These are phyloP conservation scores for Diplodus sargus DNA, from an alignment of 2,797 vertebrate genomes.

Conservation along the genomic window DNA sequence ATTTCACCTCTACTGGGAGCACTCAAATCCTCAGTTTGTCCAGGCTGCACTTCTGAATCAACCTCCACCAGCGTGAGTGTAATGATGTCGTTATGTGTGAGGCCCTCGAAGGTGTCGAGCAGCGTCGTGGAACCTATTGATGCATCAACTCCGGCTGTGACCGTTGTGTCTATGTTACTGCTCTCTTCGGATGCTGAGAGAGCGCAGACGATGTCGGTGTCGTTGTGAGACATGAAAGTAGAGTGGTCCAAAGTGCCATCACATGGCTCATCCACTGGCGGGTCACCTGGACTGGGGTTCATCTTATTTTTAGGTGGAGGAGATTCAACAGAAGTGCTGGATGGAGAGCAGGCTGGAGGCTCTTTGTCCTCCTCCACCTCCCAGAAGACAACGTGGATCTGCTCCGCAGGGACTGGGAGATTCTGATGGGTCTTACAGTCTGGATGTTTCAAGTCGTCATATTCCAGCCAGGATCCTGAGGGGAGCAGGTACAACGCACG, in stretches of 20 bases:
- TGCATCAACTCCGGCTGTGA: conserved; percentile 22
- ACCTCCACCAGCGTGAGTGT: conserved; percentile 85
- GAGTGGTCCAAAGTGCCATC: conserved; percentile 33
- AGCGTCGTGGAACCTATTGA: conserved; percentile 76
- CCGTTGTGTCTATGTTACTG: neutral
- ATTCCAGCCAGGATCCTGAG: conserved; percentile 93
- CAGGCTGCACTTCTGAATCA: conserved; percentile 52
- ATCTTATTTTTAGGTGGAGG: neutral
- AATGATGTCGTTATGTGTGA: conserved; percentile 80
- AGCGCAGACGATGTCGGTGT: conserved; percentile 54
- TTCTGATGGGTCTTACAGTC: conserved; percentile 74
- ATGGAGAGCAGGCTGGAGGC: conserved; percentile 43
- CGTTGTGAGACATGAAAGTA: conserved; percentile 38
- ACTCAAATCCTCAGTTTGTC: neutral
- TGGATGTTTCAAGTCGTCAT: conserved; percentile 90
- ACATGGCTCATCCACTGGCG: neutral
- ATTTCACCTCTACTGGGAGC: neutral
- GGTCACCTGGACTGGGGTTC: neutral
- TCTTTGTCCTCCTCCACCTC: conserved; percentile 71
- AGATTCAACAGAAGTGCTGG: conserved; percentile 39
- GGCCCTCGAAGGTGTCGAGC: conserved; percentile 80
- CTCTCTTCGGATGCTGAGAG: conserved; percentile 44
- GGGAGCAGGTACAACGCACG: neutral
- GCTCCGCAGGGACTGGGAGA: conserved; percentile 85
- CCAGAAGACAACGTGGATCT: conserved; percentile 94